Conservation (phyloP, 2,797 vertebrate species). For the Acanthurus leucopareius region DNA sequence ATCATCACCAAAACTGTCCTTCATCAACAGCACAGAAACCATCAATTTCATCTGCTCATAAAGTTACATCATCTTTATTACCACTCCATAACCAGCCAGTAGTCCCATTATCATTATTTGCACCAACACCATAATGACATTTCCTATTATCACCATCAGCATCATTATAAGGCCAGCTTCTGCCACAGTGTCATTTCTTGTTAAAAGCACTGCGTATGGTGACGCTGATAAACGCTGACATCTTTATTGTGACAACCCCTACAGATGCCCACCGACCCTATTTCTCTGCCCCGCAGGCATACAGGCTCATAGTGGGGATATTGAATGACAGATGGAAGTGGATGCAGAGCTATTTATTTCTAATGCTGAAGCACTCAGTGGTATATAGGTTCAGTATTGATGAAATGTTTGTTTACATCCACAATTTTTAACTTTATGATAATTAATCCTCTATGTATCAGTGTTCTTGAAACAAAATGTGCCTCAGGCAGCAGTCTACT, state of each 20-base stretch:
- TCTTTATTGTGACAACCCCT: slow-evolving; percentile 48
- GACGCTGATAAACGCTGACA: slow-evolving; percentile 55
- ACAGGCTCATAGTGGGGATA: slow-evolving; percentile 16
- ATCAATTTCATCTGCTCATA: background rate
- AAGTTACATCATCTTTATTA: background rate
- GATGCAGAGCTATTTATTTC: slow-evolving; percentile 31
- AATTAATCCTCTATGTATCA: background rate
- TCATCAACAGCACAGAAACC: slow-evolving; percentile 18
- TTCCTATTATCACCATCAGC: slow-evolving; percentile 19
- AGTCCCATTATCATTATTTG: slow-evolving; percentile 9
- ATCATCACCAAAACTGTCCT: slow-evolving; percentile 1
- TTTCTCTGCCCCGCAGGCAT: slow-evolving; percentile 33
- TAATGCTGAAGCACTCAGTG: background rate
- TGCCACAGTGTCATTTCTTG: slow-evolving; percentile 24
- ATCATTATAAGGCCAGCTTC: slow-evolving; percentile 22
- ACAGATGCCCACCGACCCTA: slow-evolving; percentile 56
- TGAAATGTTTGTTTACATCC: slow-evolving; percentile 30
- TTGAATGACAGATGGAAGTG: slow-evolving; percentile 28
- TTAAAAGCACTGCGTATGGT: slow-evolving; percentile 21
- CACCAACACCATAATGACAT: slow-evolving; percentile 10
- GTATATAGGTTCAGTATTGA: slow-evolving; percentile 29
- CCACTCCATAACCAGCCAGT: background rate
- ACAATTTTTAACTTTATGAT: background rate
- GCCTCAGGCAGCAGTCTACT: background rate
- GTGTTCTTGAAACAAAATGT: background rate